phyloP scores from a whole-genome alignment of 2,797 vertebrate genomes.

The Clarias platycephalus region DNA sequence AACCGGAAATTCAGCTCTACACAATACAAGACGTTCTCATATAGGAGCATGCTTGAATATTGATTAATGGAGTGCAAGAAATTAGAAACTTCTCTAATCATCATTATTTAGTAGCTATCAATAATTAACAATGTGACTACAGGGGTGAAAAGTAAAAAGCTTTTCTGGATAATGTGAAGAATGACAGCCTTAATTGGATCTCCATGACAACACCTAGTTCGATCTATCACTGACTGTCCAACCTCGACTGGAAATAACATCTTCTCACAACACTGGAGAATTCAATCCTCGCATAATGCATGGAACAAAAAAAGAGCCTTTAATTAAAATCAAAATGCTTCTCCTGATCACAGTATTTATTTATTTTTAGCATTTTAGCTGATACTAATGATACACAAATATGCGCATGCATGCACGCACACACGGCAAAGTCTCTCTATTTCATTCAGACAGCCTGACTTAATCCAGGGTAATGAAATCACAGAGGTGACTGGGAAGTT shows the following conservation, averaged over 20 bases:
- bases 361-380: not conserved
- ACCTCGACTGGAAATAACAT: not conserved
- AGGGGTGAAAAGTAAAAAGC: slow-evolving; percentile 18
- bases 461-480: not conserved
- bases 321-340: not conserved
- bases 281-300: not conserved
- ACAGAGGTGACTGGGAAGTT: not conserved
- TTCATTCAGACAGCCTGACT: not conserved
- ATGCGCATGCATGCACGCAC: not conserved
- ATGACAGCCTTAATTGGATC: slow-evolving; percentile 16
- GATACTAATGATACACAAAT: not conserved
- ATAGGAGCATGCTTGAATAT: slow-evolving; percentile 8
- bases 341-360: not conserved
- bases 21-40: not conserved
- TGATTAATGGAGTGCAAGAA: slow-evolving; percentile 24
- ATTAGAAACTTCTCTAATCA: slow-evolving; percentile 20
- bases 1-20: not conserved
- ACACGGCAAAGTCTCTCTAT: not conserved
- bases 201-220: slow-evolving; percentile 2
- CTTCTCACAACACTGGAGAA: not conserved
- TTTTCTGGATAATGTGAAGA: not conserved
- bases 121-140: slow-evolving; percentile 23
- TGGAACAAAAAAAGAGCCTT: not conserved
- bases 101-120: slow-evolving; percentile 21
- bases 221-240: not conserved